A percentile compares a stretch with the other conserved stretches of the same genome.
These are phyloP conservation scores for Teinopalpus imperialis DNA, from an alignment of 2,888 invertebrate genomes.

Conservation along the genomic window DNA sequence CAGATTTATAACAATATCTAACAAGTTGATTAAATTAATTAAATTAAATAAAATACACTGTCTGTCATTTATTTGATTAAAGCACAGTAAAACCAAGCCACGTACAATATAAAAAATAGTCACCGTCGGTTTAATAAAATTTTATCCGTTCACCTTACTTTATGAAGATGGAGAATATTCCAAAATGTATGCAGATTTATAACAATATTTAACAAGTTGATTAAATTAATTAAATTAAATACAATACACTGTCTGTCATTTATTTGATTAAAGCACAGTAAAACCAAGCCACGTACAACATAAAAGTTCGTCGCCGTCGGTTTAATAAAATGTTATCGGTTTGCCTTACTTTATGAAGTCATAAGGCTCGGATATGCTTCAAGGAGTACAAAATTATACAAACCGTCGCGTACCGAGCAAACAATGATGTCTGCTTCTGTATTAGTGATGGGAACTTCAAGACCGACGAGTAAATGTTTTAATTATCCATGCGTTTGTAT, in stretches of 20 bases:
- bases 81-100: not conserved
- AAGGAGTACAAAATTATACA: conserved; percentile 18
- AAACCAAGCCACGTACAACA: not conserved
- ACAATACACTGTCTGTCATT: not conserved
- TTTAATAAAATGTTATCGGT: conserved; percentile 17
- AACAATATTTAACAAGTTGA: not conserved
- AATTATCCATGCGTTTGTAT: too few species aligned
- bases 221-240: not conserved
- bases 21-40: not conserved
- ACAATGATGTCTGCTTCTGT: conserved; percentile 22
- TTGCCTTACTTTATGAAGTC: conserved; percentile 14
- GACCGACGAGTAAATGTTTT: not conserved
- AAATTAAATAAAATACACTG: too few species aligned
- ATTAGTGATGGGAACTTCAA: conserved; percentile 2
- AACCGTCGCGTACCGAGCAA: conserved; percentile 15
- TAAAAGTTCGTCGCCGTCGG: conserved; percentile 2
- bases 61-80: conserved; percentile 4
- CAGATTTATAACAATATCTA: too few species aligned
- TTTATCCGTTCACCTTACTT: conserved; percentile 6
- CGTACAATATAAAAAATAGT: conserved; percentile 3
- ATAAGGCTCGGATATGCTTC: conserved; percentile 14
- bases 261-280: conserved; percentile 9
- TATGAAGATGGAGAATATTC: too few species aligned
- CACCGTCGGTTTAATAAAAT: conserved; percentile 11
- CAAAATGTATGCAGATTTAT: too few species aligned